Evolutionary conservation across 2,888 invertebrate species (phyloP), one percentile per base, ranked within the genome.

Genomic region (Temnothorax ravouxi): DNA sequence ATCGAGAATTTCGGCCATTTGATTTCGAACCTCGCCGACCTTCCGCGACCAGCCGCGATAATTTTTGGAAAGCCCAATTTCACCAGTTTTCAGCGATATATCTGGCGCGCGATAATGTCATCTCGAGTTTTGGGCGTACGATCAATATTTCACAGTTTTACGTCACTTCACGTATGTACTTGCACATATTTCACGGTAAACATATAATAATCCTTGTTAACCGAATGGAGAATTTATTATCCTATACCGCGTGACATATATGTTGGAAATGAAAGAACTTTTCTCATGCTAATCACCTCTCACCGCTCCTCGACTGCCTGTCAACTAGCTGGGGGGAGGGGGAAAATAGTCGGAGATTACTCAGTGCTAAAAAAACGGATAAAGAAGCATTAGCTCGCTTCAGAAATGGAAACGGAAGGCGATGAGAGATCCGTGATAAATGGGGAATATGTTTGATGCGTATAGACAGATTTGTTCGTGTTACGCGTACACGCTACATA

Each of bases 1-100:
- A 69, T 76, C 38, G 86, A 89, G 89, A 89, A 88, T 89, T 84
- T 88, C 74, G 79, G 50, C 62, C 29, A 72, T 80, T 79, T 34
- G 79, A 72, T 79, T 72, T 74, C 79, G 38, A 25, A 38, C 8
- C 6, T 47, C 62, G 18, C 56, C 54, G 82, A 82, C 47, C 62
- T 38, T 59, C 62, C 76, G 29, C 69, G 71, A 15, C 15, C 59
- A 18, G 25, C 38, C 75, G 74, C 75, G 74, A 80, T 80, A 80
- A 80, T 80, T 80, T 71, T 74, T 47, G 4, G 54, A 34, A 59
- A 69, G 21, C 18, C 44, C 44, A 34, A 21, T 34, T 34, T 15
- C 38, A 8, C 41, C 34, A 79, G 59, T 25, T 72, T 54, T 47
- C 44, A 54, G 41, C 38, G 50, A 76, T 67, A 76, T 67, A 72